Percentiles rank a stretch among this genome's conserved stretches.
phyloP scores from a whole-genome alignment of 2,113 vertebrate species.

The Globicephala melas region DNA sequence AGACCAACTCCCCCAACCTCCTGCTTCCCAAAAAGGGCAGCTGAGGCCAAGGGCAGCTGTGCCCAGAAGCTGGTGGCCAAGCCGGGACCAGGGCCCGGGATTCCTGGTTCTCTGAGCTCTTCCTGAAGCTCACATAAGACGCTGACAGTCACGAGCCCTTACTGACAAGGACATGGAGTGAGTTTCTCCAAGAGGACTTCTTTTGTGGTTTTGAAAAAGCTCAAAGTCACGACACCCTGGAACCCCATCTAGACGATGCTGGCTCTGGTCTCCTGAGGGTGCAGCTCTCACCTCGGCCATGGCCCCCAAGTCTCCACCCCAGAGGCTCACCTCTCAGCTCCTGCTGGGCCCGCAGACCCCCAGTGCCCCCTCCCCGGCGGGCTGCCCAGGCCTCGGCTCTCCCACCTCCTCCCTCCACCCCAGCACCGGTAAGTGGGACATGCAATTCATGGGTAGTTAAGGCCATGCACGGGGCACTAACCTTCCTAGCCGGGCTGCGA shows the following conservation, averaged over 20 bases:
- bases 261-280: neutral
- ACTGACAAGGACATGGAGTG: fast-evolving
- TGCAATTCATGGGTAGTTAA: fast-evolving
- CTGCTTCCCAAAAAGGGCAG: neutral
- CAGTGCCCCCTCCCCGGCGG: fast-evolving
- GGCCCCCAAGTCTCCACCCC: fast-evolving
- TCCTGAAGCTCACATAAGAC: fast-evolving
- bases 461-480: fast-evolving
- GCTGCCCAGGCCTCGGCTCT: fast-evolving
- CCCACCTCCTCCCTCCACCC: neutral
- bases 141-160: fast-evolving
- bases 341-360: neutral
- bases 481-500: fast-evolving
- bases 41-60: fast-evolving
- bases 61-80: neutral
- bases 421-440: fast-evolving
- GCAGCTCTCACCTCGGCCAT: fast-evolving
- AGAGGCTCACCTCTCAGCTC: too few relatives aligned
- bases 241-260: fast-evolving
- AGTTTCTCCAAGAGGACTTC: neutral
- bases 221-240: fast-evolving
- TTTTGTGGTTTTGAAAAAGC: neutral
- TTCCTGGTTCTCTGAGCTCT: neutral
- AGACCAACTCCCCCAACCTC: neutral
- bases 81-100: fast-evolving